Conservation (phyloP, 2,113 vertebrate genomes). For the Lepidothrix coronata region DNA sequence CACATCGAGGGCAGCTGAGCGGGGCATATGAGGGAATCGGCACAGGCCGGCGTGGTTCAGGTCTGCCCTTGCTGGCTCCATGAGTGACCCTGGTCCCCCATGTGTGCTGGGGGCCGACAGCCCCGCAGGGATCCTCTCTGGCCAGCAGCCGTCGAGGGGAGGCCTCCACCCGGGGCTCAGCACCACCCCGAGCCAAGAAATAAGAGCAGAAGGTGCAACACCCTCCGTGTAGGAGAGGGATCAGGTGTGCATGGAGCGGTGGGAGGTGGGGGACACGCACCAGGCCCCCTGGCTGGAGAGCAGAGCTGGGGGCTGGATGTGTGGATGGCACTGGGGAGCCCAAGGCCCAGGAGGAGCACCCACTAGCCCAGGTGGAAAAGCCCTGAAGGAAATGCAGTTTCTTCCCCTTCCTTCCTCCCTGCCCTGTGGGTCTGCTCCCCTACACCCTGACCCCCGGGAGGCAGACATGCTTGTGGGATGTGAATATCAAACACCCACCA, state of each 20-base stretch:
- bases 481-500: neutral
- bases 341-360: neutral
- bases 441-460: too few species aligned
- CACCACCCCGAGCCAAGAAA: neutral
- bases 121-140: neutral
- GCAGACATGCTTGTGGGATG: neutral
- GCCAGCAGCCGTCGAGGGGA: neutral
- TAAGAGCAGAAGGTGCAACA: neutral
- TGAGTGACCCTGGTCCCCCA: neutral
- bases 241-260: neutral
- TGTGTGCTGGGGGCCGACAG: neutral
- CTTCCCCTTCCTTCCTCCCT: neutral
- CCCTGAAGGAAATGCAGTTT: neutral
- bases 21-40: neutral
- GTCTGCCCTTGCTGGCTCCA: neutral
- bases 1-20: neutral
- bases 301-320: neutral
- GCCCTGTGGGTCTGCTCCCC: neutral
- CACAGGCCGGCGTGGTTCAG: neutral
- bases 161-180: neutral
- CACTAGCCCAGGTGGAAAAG: neutral
- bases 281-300: too few species aligned
- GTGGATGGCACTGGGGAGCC: neutral
- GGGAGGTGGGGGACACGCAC: neutral
- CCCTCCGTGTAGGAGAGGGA: neutral